Evolutionary conservation across 2,797 vertebrate genomes (phyloP), one percentile per base, ranked within the genome.

Genomic region (Danio jaintianensis): DNA sequence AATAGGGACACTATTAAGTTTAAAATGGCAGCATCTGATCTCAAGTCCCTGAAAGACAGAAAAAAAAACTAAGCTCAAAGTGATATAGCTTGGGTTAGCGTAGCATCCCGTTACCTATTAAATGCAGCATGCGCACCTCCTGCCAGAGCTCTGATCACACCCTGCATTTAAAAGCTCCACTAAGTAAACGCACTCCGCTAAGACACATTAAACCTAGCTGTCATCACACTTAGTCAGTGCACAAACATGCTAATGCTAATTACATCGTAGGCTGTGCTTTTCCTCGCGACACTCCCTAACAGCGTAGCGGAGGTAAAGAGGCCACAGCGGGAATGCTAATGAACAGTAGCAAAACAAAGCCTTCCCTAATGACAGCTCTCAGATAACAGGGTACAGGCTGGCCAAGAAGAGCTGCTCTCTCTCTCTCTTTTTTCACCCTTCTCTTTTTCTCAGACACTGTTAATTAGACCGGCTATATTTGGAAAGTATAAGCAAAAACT

Each of bases 261-360:
- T 83, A 84, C 81, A 83, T 67, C 9, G 36, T 78, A 67, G 73
- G 73, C 76, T 58, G 78, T 56, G 69, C 64, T 71, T 87, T 78
- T 76, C 71, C 70, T 69, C 15, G 43, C 3, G 47, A 48, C 48
- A 56, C 64, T 59, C 29, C 43, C 72, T 69, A 81, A 70, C 75
- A 64, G 67, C 45, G 29, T 82, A 83, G 83, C 36, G 11, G 85
- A 86, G 87, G 88, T 90, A 94, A 91, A 89, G 86, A 87, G 50
- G 81, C 87, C 85, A 90, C 89, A 89, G 87, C 72, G 89, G 90
- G 90, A 93, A 92, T 93, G 91, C 86, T 93, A 94, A 93, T 92
- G 90, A 92, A 90, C 85, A 86, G 84, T 89, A 90, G 84, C 90
- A 93, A 93, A 93, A 93, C 91, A 93, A 93, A 93, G 90, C 81